A percentile compares a stretch with the other conserved stretches of the same genome.
Conservation (phyloP, 2,888 invertebrate species). For the Rotaria magnacalcarata region DNA sequence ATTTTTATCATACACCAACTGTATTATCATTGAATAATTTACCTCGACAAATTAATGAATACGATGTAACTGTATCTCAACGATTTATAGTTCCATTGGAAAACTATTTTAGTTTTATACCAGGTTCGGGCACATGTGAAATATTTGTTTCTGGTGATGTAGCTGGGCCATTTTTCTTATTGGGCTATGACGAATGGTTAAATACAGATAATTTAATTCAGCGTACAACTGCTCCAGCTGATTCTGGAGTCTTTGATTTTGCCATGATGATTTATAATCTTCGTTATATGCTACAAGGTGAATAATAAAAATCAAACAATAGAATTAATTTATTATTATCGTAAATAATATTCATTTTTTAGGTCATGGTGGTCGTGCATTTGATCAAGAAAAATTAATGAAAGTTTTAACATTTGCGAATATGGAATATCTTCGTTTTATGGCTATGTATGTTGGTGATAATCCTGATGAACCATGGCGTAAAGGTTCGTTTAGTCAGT, state of each 20-base stretch:
- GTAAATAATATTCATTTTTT: too few species aligned
- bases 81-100: slow-evolving; percentile 83
- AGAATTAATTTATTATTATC: too few species aligned
- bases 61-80: slow-evolving; percentile 90
- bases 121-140: slow-evolving; percentile 75
- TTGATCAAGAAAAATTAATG: slow-evolving; percentile 28
- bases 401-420: slow-evolving; percentile 32
- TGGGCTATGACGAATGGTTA: slow-evolving; percentile 8
- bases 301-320: not conserved
- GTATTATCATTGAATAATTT: slow-evolving; percentile 70
- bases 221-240: slow-evolving; percentile 64
- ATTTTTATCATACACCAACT: slow-evolving; percentile 83
- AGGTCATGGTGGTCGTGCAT: slow-evolving; percentile 37
- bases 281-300: slow-evolving; percentile 73
- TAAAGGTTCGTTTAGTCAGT: slow-evolving; percentile 61
- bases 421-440: slow-evolving; percentile 35
- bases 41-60: slow-evolving; percentile 81
- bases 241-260: slow-evolving; percentile 92
- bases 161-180: slow-evolving; percentile 61
- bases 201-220: slow-evolving; percentile 34
- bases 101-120: slow-evolving; percentile 82
- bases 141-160: slow-evolving; percentile 63
- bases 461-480: not conserved
- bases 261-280: slow-evolving; percentile 86
- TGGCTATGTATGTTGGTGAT: not conserved